Evolutionary conservation across 2,113 vertebrate genomes (phyloP).

Genomic region (Chaetura pelagica): DNA sequence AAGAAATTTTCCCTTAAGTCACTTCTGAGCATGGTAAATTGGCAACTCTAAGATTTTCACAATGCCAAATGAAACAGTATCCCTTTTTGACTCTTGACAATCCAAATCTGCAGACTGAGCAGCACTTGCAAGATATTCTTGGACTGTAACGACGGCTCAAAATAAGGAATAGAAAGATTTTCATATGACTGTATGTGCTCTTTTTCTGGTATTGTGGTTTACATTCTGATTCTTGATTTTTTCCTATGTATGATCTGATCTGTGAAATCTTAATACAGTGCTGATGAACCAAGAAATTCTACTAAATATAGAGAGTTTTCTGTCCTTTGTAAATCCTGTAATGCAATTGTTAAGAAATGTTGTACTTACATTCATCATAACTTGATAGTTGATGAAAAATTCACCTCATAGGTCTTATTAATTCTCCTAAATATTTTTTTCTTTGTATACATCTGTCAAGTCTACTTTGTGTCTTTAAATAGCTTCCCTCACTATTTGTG

Average conservation of each 20-base stretch:
- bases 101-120: neutral
- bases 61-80: neutral
- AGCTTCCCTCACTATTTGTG: neutral
- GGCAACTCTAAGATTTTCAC: constrained; percentile 15
- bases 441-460: neutral
- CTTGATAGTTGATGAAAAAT: neutral
- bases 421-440: neutral
- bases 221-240: neutral
- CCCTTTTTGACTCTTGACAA: neutral
- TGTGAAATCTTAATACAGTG: neutral
- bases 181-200: neutral
- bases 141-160: neutral
- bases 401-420: neutral
- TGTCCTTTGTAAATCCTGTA: neutral
- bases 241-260: neutral
- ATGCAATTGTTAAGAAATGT: neutral
- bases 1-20: constrained; percentile 18
- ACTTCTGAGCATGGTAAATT: constrained; percentile 47
- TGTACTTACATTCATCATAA: neutral
- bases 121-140: neutral
- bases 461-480: neutral
- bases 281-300: neutral
- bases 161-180: neutral
- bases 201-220: neutral
- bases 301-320: neutral